Percentiles rank a stretch among this genome's conserved stretches.
Conservation (phyloP, 2,797 vertebrate genomes). For the Enteromius viviparus region DNA sequence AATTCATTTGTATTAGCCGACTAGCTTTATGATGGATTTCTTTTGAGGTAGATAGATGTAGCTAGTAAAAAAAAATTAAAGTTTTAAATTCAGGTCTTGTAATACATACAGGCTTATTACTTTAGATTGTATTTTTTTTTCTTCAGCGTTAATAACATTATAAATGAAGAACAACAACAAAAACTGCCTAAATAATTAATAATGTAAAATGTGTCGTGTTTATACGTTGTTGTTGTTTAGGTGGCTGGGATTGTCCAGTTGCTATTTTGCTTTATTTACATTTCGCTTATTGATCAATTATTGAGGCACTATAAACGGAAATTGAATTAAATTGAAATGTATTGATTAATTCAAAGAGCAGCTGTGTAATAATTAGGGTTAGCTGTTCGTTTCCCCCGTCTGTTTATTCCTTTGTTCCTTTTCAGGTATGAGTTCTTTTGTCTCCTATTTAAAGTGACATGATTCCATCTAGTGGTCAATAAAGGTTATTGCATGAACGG, state of each 20-base stretch:
- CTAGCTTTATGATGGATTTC: background rate
- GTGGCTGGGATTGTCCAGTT: background rate
- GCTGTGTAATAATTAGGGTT: background rate
- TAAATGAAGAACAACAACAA: background rate
- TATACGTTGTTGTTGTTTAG: background rate
- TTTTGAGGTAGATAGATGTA: background rate
- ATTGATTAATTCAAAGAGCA: background rate
- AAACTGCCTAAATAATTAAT: background rate
- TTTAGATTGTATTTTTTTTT: background rate
- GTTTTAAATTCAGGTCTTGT: background rate
- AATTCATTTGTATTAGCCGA: background rate
- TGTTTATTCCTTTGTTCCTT: constrained; percentile 20
- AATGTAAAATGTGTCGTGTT: background rate
- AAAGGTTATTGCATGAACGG: background rate
- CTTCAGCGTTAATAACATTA: background rate
- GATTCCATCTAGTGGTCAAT: constrained; percentile 46
- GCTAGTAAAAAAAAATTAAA: background rate
- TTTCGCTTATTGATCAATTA: background rate
- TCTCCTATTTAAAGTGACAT: constrained; percentile 25
- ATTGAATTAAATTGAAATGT: background rate
- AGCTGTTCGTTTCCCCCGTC: background rate
- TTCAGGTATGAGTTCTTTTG: constrained; percentile 27
- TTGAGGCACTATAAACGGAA: background rate
- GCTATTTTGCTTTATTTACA: background rate
- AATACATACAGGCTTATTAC: background rate